Conservation (phyloP, 2,113 vertebrate species). For the Balaeniceps rex region DNA sequence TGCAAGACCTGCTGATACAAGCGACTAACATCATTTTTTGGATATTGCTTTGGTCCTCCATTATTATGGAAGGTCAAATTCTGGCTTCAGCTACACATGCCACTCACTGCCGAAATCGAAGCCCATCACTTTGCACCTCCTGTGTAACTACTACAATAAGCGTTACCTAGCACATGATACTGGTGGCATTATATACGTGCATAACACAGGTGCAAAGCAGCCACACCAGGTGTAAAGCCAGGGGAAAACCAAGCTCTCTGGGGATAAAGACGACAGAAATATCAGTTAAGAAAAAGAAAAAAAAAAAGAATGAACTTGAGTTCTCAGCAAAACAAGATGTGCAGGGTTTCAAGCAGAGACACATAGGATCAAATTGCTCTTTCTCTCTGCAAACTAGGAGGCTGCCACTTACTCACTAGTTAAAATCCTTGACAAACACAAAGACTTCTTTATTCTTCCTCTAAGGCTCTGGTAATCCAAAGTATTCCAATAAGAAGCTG, state of each 20-base stretch:
- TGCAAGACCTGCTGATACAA: not conserved
- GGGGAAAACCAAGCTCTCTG: not conserved
- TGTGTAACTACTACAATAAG: not conserved
- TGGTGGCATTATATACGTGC: not conserved
- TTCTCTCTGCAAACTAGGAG: not conserved
- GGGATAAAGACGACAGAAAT: not conserved
- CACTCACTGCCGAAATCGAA: not conserved
- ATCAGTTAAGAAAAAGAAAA: not conserved
- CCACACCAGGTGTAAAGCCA: not conserved
- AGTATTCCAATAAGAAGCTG: slow-evolving; percentile 54
- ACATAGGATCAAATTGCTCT: not conserved
- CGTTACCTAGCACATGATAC: accelerated
- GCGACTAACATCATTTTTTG: not conserved
- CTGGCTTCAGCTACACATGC: not conserved
- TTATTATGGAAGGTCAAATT: not conserved
- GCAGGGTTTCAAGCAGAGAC: not conserved
- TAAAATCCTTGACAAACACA: slow-evolving; percentile 55
- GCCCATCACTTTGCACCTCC: not conserved
- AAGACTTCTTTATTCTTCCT: slow-evolving; percentile 54
- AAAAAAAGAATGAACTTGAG: not conserved
- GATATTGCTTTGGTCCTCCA: not conserved
- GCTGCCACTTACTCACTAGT: slow-evolving; percentile 27
- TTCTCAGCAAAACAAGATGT: not conserved
- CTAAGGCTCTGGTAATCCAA: slow-evolving; percentile 48
- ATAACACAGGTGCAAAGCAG: not conserved